A percentile compares a stretch with the other conserved stretches of the same genome.
phyloP scores from a whole-genome alignment of 37 sponge, comb jelly and placozoan genomes.

The Halisarca cf. caerulea region DNA sequence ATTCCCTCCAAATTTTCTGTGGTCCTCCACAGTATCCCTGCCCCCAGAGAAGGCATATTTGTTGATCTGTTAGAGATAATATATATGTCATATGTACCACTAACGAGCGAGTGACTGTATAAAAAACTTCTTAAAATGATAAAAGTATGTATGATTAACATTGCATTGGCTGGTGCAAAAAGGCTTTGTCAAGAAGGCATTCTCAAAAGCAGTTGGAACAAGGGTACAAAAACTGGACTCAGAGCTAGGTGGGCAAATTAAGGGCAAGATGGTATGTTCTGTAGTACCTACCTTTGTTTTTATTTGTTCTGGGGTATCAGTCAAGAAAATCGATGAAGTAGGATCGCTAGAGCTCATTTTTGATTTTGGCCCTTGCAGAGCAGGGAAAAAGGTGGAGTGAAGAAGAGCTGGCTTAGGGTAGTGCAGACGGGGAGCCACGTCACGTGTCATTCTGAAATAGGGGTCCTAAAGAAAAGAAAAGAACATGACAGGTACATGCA shows the following conservation, averaged over 20 bases:
- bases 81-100: neutral
- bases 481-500: too few relatives aligned
- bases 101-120: too few relatives aligned
- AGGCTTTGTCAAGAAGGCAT: too few relatives aligned
- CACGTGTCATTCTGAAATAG: slow-evolving; percentile 92
- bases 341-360: slow-evolving; percentile 92
- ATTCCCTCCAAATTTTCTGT: slow-evolving; percentile 79
- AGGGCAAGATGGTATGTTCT: too few relatives aligned
- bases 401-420: slow-evolving; percentile 82
- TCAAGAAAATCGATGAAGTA: slow-evolving; percentile 78
- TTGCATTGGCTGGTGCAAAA: too few relatives aligned
- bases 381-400: slow-evolving; percentile 89
- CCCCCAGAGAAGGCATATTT: slow-evolving; percentile 94
- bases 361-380: slow-evolving; percentile 85
- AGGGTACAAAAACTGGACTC: too few relatives aligned
- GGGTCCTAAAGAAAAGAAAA: slow-evolving; percentile 65
- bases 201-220: too few relatives aligned
- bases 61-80: slow-evolving; percentile 51
- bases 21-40: slow-evolving; percentile 84
- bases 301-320: slow-evolving; percentile 77
- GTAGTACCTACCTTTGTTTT: slow-evolving; percentile 83
- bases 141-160: too few relatives aligned
- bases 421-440: slow-evolving; percentile 80
- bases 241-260: too few relatives aligned
- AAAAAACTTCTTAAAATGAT: too few relatives aligned